phyloP scores from a whole-genome alignment of 2,113 vertebrate genomes.

The Erythrocercus mccallii region DNA sequence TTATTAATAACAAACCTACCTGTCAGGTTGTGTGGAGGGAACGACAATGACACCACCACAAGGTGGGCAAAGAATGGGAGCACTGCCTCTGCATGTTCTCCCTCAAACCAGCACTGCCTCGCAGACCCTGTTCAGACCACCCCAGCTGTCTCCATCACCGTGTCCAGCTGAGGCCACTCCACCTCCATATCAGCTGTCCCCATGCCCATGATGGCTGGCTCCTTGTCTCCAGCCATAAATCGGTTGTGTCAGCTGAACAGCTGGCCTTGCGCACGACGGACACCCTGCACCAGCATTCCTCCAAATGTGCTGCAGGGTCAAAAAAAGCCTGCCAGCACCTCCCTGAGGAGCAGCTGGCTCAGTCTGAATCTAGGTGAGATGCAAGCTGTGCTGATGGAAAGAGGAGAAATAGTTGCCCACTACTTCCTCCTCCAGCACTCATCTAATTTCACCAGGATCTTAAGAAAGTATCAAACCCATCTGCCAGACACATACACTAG shows the following conservation, averaged over 20 bases:
- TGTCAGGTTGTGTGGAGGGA: neutral
- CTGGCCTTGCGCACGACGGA: fast-evolving
- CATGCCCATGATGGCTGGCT: neutral
- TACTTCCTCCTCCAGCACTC: neutral
- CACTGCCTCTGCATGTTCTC: fast-evolving
- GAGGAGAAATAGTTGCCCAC: neutral
- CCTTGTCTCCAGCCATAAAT: neutral
- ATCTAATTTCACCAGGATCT: neutral
- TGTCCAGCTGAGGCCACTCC: neutral
- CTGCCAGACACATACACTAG: neutral
- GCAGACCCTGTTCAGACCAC: fast-evolving
- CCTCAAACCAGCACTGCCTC: neutral
- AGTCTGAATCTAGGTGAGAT: neutral
- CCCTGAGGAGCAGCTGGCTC: neutral
- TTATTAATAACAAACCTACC: neutral
- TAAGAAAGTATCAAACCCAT: neutral
- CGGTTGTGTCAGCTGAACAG: neutral
- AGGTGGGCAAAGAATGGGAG: neutral
- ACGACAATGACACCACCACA: neutral
- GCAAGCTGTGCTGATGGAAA: neutral
- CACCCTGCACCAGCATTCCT: neutral
- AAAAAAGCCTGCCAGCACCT: neutral
- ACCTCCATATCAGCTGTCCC: neutral
- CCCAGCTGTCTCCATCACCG: neutral
- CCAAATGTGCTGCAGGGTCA: neutral